Evolutionary conservation across 2,888 invertebrate species (phyloP), one percentile per base, ranked within the genome.

Genomic region (Agrilus biguttatus): DNA sequence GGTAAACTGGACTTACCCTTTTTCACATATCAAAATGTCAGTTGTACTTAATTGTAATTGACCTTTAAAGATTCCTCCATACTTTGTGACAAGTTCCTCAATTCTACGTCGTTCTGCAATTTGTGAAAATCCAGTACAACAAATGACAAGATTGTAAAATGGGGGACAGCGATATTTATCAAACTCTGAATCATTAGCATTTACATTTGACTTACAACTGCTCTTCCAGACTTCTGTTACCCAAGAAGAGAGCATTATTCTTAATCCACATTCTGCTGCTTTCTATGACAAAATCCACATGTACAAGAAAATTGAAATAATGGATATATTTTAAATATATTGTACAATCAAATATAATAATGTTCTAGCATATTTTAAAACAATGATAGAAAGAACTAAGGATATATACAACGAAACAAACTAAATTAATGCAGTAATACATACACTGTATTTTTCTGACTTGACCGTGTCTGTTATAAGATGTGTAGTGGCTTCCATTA

Each of bases 181-280:
- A 56, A 89, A 90, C 41, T 75, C 72, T 0, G 67, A 47, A 48
- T 84, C 80, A 0, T 73, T 68, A 1, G 80, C 84, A 37, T 68
- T 68, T 0, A 84, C 64, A 51, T 76, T 78, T 41, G 72, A 66
- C 1, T 62, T 66, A 36, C 79, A 69, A 41, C 84, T 83, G 2
- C 71, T 69, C 12, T 80, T 68, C 91, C 91, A 95, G 0, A 91
- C 81, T 0, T 76, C 77, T 33, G 79, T 69, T 0, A 95, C 70
- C 92, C 93, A 95, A 13, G 76, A 71, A 8, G 77, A 73, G 5
- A 75, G 72, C 80, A 92, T 83, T 8, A 92, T 72, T 28, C 81
- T 78, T 45, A 83, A 74, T 41, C 75, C 74, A 52, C 69, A 69
- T 55, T 77, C 74, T 21, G 74, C 70, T 13, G 88, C 86, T 63